Conservation (phyloP, 2,888 invertebrate genomes). For the Eurois occulta region DNA sequence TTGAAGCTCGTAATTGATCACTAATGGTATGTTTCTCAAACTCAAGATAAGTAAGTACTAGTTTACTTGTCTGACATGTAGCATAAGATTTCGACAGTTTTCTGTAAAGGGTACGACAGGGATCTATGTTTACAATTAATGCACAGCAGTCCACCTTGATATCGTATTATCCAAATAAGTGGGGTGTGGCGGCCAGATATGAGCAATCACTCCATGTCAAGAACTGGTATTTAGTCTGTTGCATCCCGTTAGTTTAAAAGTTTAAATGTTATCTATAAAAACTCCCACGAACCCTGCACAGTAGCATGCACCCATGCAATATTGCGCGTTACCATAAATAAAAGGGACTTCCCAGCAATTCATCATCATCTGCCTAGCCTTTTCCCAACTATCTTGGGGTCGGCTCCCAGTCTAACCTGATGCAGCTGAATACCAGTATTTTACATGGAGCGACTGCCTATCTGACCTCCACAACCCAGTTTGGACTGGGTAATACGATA, state of each 20-base stretch:
- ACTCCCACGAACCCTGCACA: not conserved
- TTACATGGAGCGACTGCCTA: no score
- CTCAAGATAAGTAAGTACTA: not conserved
- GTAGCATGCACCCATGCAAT: not conserved
- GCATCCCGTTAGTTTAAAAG: no score
- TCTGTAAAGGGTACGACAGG: not conserved
- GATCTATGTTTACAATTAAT: not conserved
- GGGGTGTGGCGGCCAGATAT: no score
- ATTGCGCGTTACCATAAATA: not conserved
- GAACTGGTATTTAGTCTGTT: no score
- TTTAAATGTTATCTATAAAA: not conserved
- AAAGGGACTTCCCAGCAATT: not conserved
- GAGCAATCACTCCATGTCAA: no score
- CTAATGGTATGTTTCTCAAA: not conserved
- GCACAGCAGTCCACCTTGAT: not conserved
- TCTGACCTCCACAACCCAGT: no score
- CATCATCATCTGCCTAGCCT: no score
- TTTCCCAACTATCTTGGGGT: no score
- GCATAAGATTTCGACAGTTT: not conserved
- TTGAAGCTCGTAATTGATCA: not conserved
- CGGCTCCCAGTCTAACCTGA: no score
- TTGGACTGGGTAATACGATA: no score
- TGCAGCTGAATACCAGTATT: no score
- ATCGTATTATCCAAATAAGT: not conserved
- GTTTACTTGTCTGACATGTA: not conserved